Percentiles rank a stretch among this genome's conserved stretches.
Evolutionary conservation across 2,797 vertebrate species (phyloP).

Genomic region (Enteromius trimaculatus): DNA sequence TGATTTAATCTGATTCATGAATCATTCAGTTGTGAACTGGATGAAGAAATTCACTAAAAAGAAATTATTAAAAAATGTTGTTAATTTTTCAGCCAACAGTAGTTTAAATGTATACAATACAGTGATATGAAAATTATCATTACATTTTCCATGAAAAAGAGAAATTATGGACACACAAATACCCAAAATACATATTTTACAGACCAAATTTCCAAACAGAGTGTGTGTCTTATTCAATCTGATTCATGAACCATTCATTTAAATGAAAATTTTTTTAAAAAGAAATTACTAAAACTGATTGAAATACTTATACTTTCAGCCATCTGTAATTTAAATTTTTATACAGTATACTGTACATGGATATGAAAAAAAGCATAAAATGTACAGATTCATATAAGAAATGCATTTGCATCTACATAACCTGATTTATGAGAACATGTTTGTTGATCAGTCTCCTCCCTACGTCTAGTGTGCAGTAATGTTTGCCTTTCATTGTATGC

Average conservation of each 20-base stretch:
- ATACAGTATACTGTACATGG: neutral
- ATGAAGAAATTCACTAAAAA: neutral
- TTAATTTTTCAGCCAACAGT: neutral
- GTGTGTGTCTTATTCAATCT: neutral
- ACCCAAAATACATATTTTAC: no score
- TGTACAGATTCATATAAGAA: neutral
- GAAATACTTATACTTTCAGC: neutral
- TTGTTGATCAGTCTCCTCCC: constrained; percentile 66
- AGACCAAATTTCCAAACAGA: neutral
- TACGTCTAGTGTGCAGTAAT: constrained; percentile 58
- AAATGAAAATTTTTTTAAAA: neutral
- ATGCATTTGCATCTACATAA: neutral
- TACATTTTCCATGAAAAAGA: no score
- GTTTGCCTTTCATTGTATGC: constrained; percentile 68
- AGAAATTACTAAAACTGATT: neutral
- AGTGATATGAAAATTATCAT: neutral
- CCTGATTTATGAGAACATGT: constrained; percentile 10
- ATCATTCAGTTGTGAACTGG: neutral
- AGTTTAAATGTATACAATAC: neutral
- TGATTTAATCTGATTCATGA: neutral
- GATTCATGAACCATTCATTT: constrained; percentile 6
- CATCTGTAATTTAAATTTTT: neutral
- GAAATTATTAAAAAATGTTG: no score
- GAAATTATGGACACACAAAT: no score
- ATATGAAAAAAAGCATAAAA: neutral